These are phyloP conservation scores for Archilochus colubris DNA, from an alignment of 2,113 vertebrate genomes.

Conservation along the genomic window DNA sequence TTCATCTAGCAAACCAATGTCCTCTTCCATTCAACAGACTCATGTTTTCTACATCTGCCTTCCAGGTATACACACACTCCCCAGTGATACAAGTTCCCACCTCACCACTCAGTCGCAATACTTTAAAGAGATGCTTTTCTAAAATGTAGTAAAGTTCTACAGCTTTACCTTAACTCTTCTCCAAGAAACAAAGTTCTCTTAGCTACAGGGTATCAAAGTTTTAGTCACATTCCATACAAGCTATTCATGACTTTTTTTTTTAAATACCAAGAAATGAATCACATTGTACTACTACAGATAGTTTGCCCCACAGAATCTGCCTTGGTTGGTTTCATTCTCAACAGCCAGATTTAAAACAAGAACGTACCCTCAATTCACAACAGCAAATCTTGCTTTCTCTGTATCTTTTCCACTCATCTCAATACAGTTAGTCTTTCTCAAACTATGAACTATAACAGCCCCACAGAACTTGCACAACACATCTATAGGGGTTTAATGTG, in stretches of 20 bases:
- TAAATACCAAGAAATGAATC: not conserved
- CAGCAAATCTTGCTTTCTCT: not conserved
- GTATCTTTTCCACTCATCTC: fast-evolving
- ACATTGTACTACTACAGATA: not conserved
- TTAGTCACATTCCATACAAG: not conserved
- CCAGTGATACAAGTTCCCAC: not conserved
- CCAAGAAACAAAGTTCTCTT: not conserved
- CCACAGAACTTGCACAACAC: not conserved
- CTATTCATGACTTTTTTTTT: not conserved
- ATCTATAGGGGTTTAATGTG: fast-evolving
- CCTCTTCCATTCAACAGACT: not conserved
- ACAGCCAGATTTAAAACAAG: not conserved
- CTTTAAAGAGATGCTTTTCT: not conserved
- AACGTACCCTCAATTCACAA: not conserved
- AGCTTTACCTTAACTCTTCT: not conserved
- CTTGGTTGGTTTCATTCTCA: not conserved
- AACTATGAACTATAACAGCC: not conserved
- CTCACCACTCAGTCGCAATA: not conserved
- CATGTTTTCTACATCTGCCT: not conserved
- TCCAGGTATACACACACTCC: not conserved
- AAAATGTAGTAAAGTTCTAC: not conserved
- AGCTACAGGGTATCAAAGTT: not conserved
- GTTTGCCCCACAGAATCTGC: not conserved
- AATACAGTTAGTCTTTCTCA: not conserved
- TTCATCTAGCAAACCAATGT: not conserved